A percentile compares a stretch with the other conserved stretches of the same genome.
Conservation (phyloP, 1,140 invertebrate genomes). For the Ips nitidus region DNA sequence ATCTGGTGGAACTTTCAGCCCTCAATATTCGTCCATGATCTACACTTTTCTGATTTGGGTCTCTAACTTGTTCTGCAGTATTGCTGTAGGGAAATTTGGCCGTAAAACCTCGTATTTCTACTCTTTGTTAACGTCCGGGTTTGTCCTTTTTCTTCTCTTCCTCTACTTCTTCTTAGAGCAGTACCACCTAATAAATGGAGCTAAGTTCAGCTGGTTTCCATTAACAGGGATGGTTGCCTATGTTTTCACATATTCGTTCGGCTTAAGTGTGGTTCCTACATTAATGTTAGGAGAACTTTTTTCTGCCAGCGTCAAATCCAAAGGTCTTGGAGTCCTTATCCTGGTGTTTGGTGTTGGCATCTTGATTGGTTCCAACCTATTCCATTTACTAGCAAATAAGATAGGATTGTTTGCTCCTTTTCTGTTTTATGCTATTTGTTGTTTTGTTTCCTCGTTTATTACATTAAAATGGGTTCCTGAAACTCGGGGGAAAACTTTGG, state of each 20-base stretch:
- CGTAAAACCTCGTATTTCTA: slow-evolving; percentile 38
- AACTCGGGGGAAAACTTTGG: slow-evolving; percentile 84
- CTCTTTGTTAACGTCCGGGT: slow-evolving; percentile 32
- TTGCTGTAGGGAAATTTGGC: slow-evolving; percentile 59
- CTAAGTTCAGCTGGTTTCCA: slow-evolving; percentile 46
- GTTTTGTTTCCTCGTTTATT: slow-evolving; percentile 72
- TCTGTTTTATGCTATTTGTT: slow-evolving; percentile 76
- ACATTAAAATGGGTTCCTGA: slow-evolving; percentile 82
- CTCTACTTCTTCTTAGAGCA: slow-evolving; percentile 49
- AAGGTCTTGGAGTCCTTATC: slow-evolving; percentile 41
- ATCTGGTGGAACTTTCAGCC: slow-evolving; percentile 61
- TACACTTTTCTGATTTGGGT: slow-evolving; percentile 62
- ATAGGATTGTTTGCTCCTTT: slow-evolving; percentile 74
- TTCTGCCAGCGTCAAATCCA: slow-evolving; percentile 45
- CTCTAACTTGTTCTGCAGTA: slow-evolving; percentile 58
- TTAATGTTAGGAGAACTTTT: slow-evolving; percentile 49
- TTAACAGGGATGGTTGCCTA: slow-evolving; percentile 43
- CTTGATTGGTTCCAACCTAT: slow-evolving; percentile 50
- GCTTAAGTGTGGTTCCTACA: slow-evolving; percentile 45
- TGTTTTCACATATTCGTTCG: slow-evolving; percentile 43
- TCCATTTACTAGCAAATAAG: slow-evolving; percentile 49
- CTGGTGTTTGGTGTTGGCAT: slow-evolving; percentile 37
- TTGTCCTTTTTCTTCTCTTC: slow-evolving; percentile 52
- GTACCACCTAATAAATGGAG: slow-evolving; percentile 32
- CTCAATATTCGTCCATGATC: slow-evolving; percentile 61